phyloP scores from a whole-genome alignment of 2,797 vertebrate genomes.

The Yasuhikotakia modesta region DNA sequence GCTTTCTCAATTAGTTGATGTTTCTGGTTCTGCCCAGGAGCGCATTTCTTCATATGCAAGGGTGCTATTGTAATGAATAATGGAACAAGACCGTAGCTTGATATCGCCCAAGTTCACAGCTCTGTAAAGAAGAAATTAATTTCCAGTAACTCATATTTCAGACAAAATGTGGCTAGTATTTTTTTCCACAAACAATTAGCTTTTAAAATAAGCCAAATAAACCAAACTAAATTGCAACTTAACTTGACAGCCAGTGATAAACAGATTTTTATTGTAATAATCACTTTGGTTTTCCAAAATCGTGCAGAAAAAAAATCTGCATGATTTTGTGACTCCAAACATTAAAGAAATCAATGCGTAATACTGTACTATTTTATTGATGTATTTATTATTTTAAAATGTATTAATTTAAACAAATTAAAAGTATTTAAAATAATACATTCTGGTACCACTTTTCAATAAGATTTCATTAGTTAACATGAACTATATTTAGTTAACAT shows the following conservation, averaged over 20 bases:
- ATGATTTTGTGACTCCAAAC: too few species aligned
- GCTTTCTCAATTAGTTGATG: neutral
- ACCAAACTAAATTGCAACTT: neutral
- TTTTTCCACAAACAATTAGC: neutral
- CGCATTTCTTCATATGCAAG: neutral
- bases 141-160: neutral
- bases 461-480: too few species aligned
- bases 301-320: too few species aligned
- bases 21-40: conserved; percentile 16
- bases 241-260: neutral
- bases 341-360: neutral
- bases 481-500: too few species aligned
- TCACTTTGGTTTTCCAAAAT: too few species aligned
- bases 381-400: too few species aligned
- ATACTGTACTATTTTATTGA: neutral
- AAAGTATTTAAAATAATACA: too few species aligned
- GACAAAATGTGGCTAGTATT: neutral
- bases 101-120: neutral
- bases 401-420: too few species aligned
- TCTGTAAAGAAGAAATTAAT: neutral
- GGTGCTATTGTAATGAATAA: conserved; percentile 5
- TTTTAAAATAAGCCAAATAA: neutral
- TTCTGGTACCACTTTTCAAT: too few species aligned
- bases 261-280: too few species aligned
- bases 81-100: neutral